phyloP scores from a whole-genome alignment of 2,113 vertebrate species.

The Calidris pygmaea region DNA sequence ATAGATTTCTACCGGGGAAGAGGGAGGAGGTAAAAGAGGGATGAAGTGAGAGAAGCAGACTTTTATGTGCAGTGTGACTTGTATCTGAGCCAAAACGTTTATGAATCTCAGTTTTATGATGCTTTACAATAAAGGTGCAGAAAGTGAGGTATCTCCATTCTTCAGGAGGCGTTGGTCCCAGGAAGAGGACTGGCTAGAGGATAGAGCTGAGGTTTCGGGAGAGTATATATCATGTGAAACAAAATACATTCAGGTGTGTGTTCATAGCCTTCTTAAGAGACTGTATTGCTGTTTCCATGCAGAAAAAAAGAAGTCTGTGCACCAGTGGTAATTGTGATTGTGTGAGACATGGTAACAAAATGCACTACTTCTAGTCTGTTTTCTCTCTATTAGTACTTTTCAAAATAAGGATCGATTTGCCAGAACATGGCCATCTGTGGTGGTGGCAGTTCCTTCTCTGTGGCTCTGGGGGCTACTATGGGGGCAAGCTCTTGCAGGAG shows the following conservation, averaged over 20 bases:
- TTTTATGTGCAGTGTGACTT: background rate
- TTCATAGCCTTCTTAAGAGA: background rate
- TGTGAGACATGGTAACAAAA: background rate
- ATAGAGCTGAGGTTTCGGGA: background rate
- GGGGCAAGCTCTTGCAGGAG: background rate
- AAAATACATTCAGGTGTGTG: background rate
- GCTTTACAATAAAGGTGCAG: background rate
- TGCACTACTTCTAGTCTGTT: background rate
- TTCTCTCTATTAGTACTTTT: too few relatives aligned
- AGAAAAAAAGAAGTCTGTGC: background rate
- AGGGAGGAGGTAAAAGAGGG: background rate
- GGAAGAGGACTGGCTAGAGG: background rate
- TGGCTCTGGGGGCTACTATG: background rate
- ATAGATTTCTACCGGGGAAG: background rate
- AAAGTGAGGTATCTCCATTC: background rate
- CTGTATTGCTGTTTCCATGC: background rate
- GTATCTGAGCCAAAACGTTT: background rate
- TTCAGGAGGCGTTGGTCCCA: background rate
- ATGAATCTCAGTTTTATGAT: background rate
- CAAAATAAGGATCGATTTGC: background rate
- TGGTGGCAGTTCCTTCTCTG: background rate
- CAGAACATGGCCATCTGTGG: accelerated
- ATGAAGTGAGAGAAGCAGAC: background rate
- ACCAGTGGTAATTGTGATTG: background rate
- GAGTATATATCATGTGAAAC: background rate